phyloP scores from a whole-genome alignment of 37 sponge, comb jelly and placozoan genomes.

The Dysidea cf. avara region DNA sequence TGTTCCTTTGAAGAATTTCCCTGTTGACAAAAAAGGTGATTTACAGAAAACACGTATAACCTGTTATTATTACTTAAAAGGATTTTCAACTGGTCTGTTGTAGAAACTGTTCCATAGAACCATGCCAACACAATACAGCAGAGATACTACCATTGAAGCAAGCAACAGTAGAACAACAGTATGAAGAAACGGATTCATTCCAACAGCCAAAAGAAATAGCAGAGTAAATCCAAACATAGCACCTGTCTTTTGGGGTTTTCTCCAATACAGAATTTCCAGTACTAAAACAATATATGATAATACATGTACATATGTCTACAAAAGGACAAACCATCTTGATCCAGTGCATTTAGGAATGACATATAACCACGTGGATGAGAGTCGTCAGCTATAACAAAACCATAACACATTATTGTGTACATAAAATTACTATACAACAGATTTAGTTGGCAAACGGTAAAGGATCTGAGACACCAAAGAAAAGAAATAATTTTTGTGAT shows the following conservation, averaged over 20 bases:
- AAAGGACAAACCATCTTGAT: neutral
- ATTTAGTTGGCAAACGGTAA: too few relatives aligned
- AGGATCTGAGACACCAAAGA: too few relatives aligned
- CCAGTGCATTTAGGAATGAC: neutral
- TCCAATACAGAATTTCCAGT: constrained; percentile 32
- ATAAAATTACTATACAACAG: too few relatives aligned
- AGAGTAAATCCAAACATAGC: neutral
- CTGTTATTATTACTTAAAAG: too few relatives aligned
- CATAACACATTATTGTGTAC: too few relatives aligned
- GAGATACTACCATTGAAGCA: constrained; percentile 16
- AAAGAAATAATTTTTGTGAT: too few relatives aligned
- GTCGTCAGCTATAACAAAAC: too few relatives aligned
- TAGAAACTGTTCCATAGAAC: constrained; percentile 26
- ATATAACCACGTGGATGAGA: constrained; percentile 15
- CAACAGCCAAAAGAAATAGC: constrained; percentile 12
- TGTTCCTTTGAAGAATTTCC: too few relatives aligned
- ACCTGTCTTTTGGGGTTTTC: neutral
- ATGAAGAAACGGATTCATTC: constrained; percentile 26
- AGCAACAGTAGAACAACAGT: constrained; percentile 8
- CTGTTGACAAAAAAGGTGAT: too few relatives aligned
- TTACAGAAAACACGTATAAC: too few relatives aligned
- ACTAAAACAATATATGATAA: neutral
- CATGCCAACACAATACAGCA: constrained; percentile 16
- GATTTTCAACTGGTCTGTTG: constrained; percentile 33
- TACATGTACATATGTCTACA: too few relatives aligned